Base-by-base conservation (phyloP, 2,888 invertebrate species). In the Odontomyia ornata region DNA sequence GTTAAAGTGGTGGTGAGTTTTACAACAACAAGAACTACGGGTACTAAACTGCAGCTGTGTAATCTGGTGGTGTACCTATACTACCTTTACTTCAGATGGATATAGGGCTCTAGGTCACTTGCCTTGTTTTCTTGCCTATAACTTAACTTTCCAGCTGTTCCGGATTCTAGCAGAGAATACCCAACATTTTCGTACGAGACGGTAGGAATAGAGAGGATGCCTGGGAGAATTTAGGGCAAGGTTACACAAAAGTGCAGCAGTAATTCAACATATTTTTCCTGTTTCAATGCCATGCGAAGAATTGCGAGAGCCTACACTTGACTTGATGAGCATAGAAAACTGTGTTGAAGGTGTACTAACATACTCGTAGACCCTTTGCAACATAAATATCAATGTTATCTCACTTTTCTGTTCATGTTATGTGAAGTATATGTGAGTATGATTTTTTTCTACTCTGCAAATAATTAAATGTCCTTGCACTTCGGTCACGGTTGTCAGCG, bases 161-260 rank as follows among this genome's bases (percentile, higher is more conserved):
- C 47, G 69, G 47, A 69, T 69, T 46, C 69, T 43, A 69, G 13
- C 65, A 18, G 65, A n/a, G 43, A 27, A 36, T 36, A 36, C 36
- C 36, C 5, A 69, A 47, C 23, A 30, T 25, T 46, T 69, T 69
- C 47, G 69, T 69, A 13, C 69, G 46, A 47, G n/a, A n/a, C 46
- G 25, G 43, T 30, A 46, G 25, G 25, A 30, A 46, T 36, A 36
- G 5, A n/a, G n/a, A 36, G 36, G 18, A 23, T 25, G 46, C 30
- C 64, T 25, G 46, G 15, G 28, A 2, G 36, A 73, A 73, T 73
- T 30, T 73, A 57, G 73, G 73, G 21, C 73, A 73, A 73, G 73
- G 73, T 57, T 60, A 15, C 43, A 30, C 72, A 73, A 60, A 73
- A 73, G 73, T 73, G 57, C 73, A 57, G 57, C 60, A 73, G 43